Conservation (phyloP, 2,113 vertebrate genomes). For the Odocoileus hemionus region DNA sequence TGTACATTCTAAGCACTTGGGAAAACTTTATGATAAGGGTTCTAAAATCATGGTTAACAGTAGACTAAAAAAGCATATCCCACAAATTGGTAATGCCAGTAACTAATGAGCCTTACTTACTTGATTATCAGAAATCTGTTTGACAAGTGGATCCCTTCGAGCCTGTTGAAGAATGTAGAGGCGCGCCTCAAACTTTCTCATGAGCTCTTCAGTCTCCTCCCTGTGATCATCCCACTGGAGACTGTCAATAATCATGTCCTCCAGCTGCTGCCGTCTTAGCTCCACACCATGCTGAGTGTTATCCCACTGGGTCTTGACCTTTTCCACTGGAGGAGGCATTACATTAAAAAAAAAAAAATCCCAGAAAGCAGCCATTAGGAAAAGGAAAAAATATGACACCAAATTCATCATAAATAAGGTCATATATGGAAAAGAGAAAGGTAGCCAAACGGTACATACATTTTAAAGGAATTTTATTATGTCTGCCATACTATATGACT, state of each 20-base stretch:
- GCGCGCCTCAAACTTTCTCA: slow-evolving; percentile 87
- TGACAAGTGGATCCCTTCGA: slow-evolving; percentile 84
- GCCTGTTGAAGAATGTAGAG: slow-evolving; percentile 86
- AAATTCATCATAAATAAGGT: neutral
- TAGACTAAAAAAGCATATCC: neutral
- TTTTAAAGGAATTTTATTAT: neutral
- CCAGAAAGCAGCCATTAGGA: neutral
- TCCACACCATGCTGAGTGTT: slow-evolving; percentile 91
- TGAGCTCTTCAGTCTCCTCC: slow-evolving; percentile 86
- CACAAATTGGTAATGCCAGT: neutral
- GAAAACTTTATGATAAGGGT: neutral
- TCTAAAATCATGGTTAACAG: neutral
- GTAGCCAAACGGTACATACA: neutral
- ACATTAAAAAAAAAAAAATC: neutral
- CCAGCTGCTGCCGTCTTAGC: slow-evolving; percentile 90
- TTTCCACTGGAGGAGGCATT: slow-evolving; percentile 85
- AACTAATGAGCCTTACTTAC: slow-evolving; percentile 85
- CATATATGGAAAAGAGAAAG: neutral
- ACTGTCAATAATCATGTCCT: slow-evolving; percentile 90
- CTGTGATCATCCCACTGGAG: slow-evolving; percentile 91
- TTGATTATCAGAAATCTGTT: slow-evolving; percentile 91
- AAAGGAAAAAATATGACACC: neutral
- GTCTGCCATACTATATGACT: neutral
- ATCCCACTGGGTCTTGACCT: slow-evolving; percentile 94
- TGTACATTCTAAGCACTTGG: neutral